A percentile compares a stretch with the other conserved stretches of the same genome.
Evolutionary conservation across 2,797 vertebrate genomes (phyloP).

Genomic region (Danio kyathit): DNA sequence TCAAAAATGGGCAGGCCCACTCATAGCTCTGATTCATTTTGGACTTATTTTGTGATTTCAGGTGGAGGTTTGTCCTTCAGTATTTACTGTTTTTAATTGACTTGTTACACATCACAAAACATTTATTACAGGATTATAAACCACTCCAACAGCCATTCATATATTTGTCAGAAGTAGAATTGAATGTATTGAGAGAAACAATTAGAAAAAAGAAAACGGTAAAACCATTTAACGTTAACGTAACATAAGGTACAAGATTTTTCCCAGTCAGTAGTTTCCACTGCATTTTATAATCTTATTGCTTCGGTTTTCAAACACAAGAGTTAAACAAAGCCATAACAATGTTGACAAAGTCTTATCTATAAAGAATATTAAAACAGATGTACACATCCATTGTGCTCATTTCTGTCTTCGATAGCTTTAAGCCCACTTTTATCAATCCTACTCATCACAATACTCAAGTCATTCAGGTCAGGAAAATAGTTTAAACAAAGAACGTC

Average conservation of each 20-base stretch:
- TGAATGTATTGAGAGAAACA: slow-evolving; percentile 49
- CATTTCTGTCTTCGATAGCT: slow-evolving; percentile 12
- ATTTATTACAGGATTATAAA: slow-evolving; percentile 53
- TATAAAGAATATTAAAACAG: slow-evolving; percentile 43
- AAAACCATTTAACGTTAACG: slow-evolving; percentile 33
- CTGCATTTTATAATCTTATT: slow-evolving; percentile 58
- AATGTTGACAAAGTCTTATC: slow-evolving; percentile 40
- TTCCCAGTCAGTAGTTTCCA: slow-evolving; percentile 32
- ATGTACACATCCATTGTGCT: slow-evolving; percentile 48
- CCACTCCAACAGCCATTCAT: slow-evolving; percentile 5
- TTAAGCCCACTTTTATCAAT: neutral
- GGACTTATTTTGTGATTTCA: slow-evolving; percentile 1
- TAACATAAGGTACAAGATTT: slow-evolving; percentile 43
- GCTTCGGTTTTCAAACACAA: slow-evolving; percentile 60
- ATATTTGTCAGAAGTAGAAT: slow-evolving; percentile 34
- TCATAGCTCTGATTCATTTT: slow-evolving; percentile 1
- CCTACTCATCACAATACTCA: slow-evolving; percentile 14
- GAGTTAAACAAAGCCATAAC: slow-evolving; percentile 55
- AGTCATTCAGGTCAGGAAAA: slow-evolving; percentile 48
- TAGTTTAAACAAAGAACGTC: slow-evolving; percentile 44
- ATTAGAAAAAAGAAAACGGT: slow-evolving; percentile 28
- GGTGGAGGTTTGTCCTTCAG: slow-evolving; percentile 17
- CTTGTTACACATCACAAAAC: slow-evolving; percentile 38
- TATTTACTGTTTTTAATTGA: slow-evolving; percentile 16
- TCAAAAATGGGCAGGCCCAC: neutral